Conservation (phyloP, 2,888 invertebrate species). For the Petrolisthes cinctipes region DNA sequence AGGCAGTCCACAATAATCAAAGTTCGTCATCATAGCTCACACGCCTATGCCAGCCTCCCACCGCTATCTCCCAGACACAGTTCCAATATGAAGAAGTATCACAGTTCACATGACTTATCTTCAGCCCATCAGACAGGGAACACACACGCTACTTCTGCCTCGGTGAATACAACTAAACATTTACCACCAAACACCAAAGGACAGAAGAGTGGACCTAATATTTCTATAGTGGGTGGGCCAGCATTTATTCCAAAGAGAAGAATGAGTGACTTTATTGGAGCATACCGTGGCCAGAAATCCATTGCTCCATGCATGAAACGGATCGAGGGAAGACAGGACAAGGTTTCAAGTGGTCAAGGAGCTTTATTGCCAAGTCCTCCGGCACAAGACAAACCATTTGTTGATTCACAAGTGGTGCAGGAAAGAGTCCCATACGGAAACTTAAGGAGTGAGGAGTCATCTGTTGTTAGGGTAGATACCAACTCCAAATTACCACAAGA, state of each 20-base stretch:
- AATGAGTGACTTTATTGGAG: conserved; percentile 43
- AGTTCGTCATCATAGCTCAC: not conserved
- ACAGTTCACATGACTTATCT: conserved; percentile 5
- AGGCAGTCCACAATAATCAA: conserved; percentile 41
- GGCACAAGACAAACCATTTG: no score
- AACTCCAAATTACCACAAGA: no score
- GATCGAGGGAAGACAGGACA: conserved; percentile 38
- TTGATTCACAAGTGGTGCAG: no score
- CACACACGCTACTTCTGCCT: conserved; percentile 4
- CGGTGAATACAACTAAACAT: no score
- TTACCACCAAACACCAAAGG: no score
- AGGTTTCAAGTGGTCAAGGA: not conserved
- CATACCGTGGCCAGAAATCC: conserved; percentile 39
- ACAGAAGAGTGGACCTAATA: conserved; percentile 13
- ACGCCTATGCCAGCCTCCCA: not conserved
- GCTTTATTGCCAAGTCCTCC: not conserved
- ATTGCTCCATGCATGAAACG: conserved; percentile 23
- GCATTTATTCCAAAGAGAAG: conserved; percentile 45
- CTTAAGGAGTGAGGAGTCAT: no score
- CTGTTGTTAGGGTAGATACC: no score
- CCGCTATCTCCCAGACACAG: not conserved
- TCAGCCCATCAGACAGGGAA: not conserved
- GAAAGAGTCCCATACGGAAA: no score
- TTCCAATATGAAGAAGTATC: not conserved
- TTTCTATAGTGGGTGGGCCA: conserved; percentile 4